phyloP scores from a whole-genome alignment of 2,113 vertebrate genomes.

The Chaenocephalus aceratus region DNA sequence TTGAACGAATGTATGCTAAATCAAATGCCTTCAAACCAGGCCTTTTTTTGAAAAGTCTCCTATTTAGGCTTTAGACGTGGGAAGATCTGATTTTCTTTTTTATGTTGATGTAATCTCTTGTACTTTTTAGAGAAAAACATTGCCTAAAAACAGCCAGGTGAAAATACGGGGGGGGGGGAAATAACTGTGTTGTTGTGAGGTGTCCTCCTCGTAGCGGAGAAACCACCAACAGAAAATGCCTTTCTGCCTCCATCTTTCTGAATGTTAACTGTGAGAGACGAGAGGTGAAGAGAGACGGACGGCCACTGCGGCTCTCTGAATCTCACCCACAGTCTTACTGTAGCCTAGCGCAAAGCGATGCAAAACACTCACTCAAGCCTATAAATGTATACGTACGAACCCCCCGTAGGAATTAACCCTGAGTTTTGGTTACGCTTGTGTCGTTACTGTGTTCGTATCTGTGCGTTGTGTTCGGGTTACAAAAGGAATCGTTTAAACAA shows the following conservation, averaged over 20 bases:
- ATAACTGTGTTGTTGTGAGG: constrained; percentile 57
- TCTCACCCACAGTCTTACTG: constrained; percentile 81
- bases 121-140: constrained; percentile 49
- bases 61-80: constrained; percentile 63
- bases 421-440: constrained; percentile 50
- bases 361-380: constrained; percentile 80
- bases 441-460: constrained; percentile 54
- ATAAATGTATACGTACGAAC: constrained; percentile 63
- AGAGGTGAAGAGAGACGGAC: constrained; percentile 55
- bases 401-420: constrained; percentile 49
- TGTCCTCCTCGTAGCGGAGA: constrained; percentile 75
- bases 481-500: constrained; percentile 53
- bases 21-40: constrained; percentile 81
- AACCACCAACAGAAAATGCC: constrained; percentile 76
- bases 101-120: constrained; percentile 63
- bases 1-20: constrained; percentile 81
- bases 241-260: constrained; percentile 78
- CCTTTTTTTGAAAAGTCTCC: constrained; percentile 71
- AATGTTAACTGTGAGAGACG: constrained; percentile 79
- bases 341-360: constrained; percentile 78
- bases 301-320: constrained; percentile 55
- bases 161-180: constrained; percentile 50
- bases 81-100: constrained; percentile 61
- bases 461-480: constrained; percentile 53
- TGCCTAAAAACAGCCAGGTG: constrained; percentile 74